Conservation (phyloP, 2,113 vertebrate species). For the Regulus satrapa region DNA sequence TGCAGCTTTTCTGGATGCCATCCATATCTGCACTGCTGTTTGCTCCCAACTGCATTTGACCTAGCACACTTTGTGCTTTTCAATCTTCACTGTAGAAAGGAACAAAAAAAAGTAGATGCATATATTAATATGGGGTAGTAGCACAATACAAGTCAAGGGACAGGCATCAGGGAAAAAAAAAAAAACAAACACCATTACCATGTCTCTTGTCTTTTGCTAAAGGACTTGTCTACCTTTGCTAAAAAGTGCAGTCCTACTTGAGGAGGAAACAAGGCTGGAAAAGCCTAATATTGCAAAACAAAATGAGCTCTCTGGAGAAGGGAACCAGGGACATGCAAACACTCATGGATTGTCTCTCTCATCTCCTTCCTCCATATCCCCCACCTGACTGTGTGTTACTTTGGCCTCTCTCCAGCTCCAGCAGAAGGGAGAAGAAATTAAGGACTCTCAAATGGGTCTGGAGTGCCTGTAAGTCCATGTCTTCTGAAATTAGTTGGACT, state of each 20-base stretch:
- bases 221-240: background rate
- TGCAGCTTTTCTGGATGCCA: background rate
- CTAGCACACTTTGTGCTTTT: background rate
- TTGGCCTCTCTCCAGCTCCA: background rate
- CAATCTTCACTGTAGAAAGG: background rate
- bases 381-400: accelerated
- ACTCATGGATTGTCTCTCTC: background rate
- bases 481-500: background rate
- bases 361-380: background rate
- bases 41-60: background rate
- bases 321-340: background rate
- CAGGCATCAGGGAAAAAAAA: background rate
- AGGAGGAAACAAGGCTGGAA: background rate
- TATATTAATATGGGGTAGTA: background rate
- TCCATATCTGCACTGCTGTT: background rate
- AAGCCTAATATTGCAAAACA: background rate
- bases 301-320: background rate
- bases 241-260: background rate
- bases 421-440: background rate
- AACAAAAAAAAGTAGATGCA: background rate
- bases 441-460: background rate
- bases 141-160: background rate
- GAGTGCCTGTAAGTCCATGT: background rate
- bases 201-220: background rate
- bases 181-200: too few relatives aligned